Evolutionary conservation across 2,888 invertebrate genomes (phyloP), one percentile per base, ranked within the genome.

Genomic region (Mycogona germanica): DNA sequence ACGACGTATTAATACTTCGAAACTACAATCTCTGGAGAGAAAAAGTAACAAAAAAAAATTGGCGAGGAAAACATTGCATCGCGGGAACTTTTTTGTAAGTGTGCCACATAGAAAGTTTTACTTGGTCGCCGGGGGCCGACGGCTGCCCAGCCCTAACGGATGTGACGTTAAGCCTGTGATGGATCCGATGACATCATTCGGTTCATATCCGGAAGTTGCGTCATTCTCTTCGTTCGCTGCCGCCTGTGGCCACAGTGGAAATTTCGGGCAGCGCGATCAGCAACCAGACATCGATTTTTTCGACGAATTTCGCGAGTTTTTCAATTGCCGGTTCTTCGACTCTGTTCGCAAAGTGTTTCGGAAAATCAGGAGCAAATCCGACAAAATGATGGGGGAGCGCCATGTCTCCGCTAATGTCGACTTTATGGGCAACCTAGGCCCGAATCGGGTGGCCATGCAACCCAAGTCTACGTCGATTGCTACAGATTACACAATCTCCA

Each of bases 401-500:
- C 51, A 38, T 28, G 25, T 51, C 40, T 19, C 35, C 23, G 37
- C 49, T 6, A 26, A 21, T 35, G 52, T 40, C 7, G 57, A 57
- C 40, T 45, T 55, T 19, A 28, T 57, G 4, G 57, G 55, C 14
- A 57, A n/a, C n/a, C n/a, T n/a, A n/a, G n/a, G n/a, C n/a, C n/a
- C n/a, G n/a, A n/a, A 57, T 37, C 52, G 61, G 23, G 35, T 55
- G 5, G 47, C 61, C 3, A 57, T 69, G 17, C 60, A 61, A 48
- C 63, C 68, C 38, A 92, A 91, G 77, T 78, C 80, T 63, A 81
- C 82, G 51, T 82, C 84, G 44, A 84, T 95, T 61, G 82, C 82
- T 47, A 84, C 88, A 58, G 92, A 95, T 72, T 96, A 91, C 72
- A 83, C 85, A 68, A 87, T 96, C 65, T 87, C 89, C 32, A 86